Evolutionary conservation across 2,113 vertebrate species (phyloP).

Genomic region (Mesembrinibis cayennensis): DNA sequence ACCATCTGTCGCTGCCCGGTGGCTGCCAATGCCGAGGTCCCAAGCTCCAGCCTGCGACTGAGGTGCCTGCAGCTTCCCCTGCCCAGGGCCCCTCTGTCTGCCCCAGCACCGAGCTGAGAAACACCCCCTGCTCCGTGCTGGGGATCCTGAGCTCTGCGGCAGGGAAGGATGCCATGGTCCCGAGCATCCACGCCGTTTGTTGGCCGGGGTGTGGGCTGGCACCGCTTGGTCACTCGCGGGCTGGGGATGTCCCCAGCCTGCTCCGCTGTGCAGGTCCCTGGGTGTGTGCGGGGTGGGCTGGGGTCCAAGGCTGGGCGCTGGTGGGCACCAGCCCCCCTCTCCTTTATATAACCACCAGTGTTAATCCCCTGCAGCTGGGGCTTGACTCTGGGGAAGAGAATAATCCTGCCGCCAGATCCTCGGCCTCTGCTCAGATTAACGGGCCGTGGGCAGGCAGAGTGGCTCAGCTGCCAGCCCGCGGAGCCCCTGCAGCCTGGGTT

Average conservation of each 20-base stretch:
- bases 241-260: not conserved
- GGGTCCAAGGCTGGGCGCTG: not conserved
- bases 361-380: constrained; percentile 44
- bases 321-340: not conserved
- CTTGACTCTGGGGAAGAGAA: not conserved
- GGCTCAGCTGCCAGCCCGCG: not conserved
- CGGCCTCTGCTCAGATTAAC: not conserved
- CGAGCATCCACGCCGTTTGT: fast-evolving
- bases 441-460: not conserved
- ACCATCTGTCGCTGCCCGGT: constrained; percentile 13
- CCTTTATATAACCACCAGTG: constrained; percentile 11
- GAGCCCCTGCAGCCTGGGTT: fast-evolving
- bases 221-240: fast-evolving
- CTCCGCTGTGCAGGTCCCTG: not conserved
- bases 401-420: constrained; percentile 25
- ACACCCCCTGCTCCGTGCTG: fast-evolving
- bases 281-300: not conserved
- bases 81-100: not conserved
- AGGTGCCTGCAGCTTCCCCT: not conserved
- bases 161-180: fast-evolving
- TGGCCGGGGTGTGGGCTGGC: fast-evolving
- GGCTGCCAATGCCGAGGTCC: not conserved
- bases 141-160: fast-evolving
- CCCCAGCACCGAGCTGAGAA: not conserved
- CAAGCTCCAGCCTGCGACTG: not conserved